These are phyloP conservation scores for Volucella bombylans DNA, from an alignment of 2,888 invertebrate species.

Conservation along the genomic window DNA sequence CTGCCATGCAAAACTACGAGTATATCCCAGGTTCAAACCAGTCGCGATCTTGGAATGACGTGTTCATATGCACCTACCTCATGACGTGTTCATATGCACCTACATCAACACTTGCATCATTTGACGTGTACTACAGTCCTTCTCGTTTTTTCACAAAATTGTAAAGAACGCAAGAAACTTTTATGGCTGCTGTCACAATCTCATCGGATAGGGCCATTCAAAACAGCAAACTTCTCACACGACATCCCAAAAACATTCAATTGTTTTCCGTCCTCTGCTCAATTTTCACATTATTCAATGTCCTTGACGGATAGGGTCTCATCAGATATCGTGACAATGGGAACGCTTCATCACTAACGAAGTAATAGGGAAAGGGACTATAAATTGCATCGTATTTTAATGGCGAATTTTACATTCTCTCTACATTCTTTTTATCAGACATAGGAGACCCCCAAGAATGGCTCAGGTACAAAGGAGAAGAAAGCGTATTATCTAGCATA, in stretches of 20 bases:
- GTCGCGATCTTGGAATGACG: too few species aligned
- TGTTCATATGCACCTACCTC: too few species aligned
- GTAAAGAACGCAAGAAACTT: constrained; percentile 22
- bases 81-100: too few species aligned
- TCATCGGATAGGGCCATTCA: not conserved
- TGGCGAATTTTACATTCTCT: too few species aligned
- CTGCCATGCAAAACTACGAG: too few species aligned
- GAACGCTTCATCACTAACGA: constrained; percentile 11
- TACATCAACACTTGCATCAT: constrained; percentile 26
- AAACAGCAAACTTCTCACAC: constrained; percentile 28
- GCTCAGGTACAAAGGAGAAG: constrained; percentile 12
- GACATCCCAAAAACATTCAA: not conserved
- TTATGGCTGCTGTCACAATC: constrained; percentile 20
- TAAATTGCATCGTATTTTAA: constrained; percentile 11
- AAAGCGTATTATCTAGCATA: too few species aligned
- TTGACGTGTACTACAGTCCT: constrained; percentile 27
- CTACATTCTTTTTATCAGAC: constrained; percentile 9
- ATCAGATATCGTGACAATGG: not conserved
- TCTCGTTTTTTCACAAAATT: constrained; percentile 7
- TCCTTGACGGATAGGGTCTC: too few species aligned
- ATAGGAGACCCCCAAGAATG: constrained; percentile 8
- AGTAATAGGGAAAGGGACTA: constrained; percentile 12
- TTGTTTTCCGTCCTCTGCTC: constrained; percentile 26
- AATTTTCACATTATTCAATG: not conserved
- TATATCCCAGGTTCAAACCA: too few species aligned